These are phyloP conservation scores for Sebastes variabilis DNA, from an alignment of 2,797 vertebrate species.

Conservation along the genomic window DNA sequence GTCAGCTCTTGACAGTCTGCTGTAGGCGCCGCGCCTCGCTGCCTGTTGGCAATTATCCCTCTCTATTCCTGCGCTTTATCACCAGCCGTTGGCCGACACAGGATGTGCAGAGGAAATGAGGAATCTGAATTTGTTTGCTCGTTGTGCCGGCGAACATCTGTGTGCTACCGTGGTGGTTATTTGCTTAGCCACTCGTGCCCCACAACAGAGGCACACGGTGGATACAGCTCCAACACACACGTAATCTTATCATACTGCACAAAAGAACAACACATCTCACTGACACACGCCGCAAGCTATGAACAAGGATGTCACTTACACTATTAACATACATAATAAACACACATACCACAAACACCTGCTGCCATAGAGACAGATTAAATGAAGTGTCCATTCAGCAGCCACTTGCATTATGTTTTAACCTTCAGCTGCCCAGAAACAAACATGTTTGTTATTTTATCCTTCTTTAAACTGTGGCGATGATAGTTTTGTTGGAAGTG, in stretches of 20 bases:
- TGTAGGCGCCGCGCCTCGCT: conserved; percentile 9
- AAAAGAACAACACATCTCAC: not conserved
- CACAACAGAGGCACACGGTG: conserved; percentile 1
- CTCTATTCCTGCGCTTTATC: conserved; percentile 34
- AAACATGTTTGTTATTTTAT: not conserved
- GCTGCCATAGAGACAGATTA: conserved; percentile 41
- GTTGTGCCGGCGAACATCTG: conserved; percentile 22
- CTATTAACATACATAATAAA: not conserved
- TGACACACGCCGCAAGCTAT: not conserved
- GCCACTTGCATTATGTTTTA: not conserved
- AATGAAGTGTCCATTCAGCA: not conserved
- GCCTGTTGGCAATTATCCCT: conserved; percentile 46
- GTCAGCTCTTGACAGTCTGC: conserved; percentile 33
- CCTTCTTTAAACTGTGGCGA: not conserved
- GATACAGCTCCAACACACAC: conserved; percentile 8
- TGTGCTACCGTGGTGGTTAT: conserved; percentile 16
- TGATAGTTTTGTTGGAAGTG: not conserved
- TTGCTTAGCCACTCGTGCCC: conserved; percentile 21
- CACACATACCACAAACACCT: conserved; percentile 8
- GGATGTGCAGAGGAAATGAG: conserved; percentile 15
- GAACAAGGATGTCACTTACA: conserved; percentile 8
- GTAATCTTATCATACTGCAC: not conserved
- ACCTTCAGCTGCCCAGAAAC: not conserved
- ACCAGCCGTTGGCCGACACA: conserved; percentile 9
- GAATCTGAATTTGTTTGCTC: conserved; percentile 23